Conservation (phyloP, 2,797 vertebrate genomes). For the Staurois parvus region DNA sequence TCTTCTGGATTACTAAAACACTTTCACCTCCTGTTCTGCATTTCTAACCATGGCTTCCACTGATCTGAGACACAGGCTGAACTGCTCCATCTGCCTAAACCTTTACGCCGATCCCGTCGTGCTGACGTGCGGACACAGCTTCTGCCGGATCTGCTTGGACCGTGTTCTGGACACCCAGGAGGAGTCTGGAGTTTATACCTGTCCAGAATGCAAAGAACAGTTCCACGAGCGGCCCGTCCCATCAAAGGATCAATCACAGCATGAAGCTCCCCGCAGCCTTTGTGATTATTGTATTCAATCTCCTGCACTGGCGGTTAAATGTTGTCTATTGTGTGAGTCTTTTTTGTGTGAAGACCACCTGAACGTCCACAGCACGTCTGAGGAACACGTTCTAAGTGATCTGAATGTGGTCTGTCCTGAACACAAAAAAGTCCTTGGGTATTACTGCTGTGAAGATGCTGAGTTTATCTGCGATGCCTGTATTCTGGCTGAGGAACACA, state of each 20-base stretch:
- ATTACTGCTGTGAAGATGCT: neutral
- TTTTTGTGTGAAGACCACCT: slow-evolving; percentile 19
- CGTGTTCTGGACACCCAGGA: neutral
- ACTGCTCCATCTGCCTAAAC: neutral
- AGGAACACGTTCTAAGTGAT: slow-evolving; percentile 2
- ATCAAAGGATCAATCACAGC: no score
- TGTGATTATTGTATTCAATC: neutral
- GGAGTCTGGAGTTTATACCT: neutral
- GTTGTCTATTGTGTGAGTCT: neutral
- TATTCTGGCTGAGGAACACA: neutral
- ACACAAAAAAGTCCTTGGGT: neutral
- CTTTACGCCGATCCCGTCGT: neutral
- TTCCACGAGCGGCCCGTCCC: no score
- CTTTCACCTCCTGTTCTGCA: neutral
- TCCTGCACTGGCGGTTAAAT: slow-evolving; percentile 10
- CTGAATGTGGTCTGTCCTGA: neutral
- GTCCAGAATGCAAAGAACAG: slow-evolving; percentile 8
- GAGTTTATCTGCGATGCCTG: neutral
- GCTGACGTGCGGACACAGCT: slow-evolving; percentile 13
- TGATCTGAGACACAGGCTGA: neutral
- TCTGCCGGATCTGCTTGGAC: neutral
- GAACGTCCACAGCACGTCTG: neutral
- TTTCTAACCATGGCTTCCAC: slow-evolving; percentile 22
- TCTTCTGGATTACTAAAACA: slow-evolving; percentile 19
- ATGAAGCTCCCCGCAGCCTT: neutral